Evolutionary conservation across 2,888 invertebrate species (phyloP), one percentile per base, ranked within the genome.

Genomic region (Eupithecia subfuscata): DNA sequence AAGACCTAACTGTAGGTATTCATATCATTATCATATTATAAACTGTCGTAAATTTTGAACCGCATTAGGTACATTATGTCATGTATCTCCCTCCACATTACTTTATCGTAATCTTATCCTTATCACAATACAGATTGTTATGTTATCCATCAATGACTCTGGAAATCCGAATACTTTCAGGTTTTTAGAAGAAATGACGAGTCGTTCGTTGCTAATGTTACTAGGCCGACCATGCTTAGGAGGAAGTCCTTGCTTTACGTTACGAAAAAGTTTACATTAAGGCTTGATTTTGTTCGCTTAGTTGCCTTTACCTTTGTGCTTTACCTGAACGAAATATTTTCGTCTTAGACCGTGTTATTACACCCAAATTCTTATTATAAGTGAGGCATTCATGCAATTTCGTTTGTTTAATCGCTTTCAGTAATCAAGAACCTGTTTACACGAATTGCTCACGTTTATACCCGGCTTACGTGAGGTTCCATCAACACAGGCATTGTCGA

Each of bases 401-500:
- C 16, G 16, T 69, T 60, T 60, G 69, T 64, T 63, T 64, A 64
- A 48, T 70, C 60, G 67, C 70, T 70, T 71, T 74, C 68, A 60
- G 67, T 25, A 72, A 75, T 75, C 56, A 74, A 69, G 52, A 73
- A 78, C 76, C 30, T 78, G 78, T 79, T 78, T 76, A 73, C 74
- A 67, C 12, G 30, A 69, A 74, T 79, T 76, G 69, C 64, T 73
- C 75, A 70, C 75, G 75, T 78, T 77, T 78, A 52, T 77, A 69
- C 68, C 69, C 37, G 56, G 25, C 60, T 73, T 73, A 72, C 60
- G 71, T 65, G 16, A 56, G 75, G 76, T 85, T 83, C 76, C 69
- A 78, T 69, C 67, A 80, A 79, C 85, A 85, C 83, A 81, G 85
- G 84, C 74, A 78, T 81, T 65, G 65, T 37, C 81, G 82, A 76